Evolutionary conservation across 2,797 vertebrate species (phyloP).

Genomic region (Numenius phaeopus): DNA sequence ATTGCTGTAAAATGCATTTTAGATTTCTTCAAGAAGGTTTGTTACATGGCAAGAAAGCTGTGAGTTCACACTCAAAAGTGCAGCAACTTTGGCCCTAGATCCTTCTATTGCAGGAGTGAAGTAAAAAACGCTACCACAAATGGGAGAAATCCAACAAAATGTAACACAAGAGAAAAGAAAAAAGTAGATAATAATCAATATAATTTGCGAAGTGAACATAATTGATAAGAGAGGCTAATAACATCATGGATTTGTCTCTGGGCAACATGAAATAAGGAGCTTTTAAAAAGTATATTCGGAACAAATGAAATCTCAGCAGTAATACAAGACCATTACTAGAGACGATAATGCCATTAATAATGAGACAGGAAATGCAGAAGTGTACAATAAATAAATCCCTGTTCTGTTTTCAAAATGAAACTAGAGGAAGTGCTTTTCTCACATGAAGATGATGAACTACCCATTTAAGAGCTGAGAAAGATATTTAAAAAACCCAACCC

Average conservation of each 20-base stretch:
- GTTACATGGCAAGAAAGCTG: background rate
- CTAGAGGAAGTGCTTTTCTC: background rate
- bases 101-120: background rate
- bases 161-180: background rate
- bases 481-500: accelerated
- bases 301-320: conserved; percentile 31
- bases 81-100: background rate
- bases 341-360: conserved; percentile 16
- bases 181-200: background rate
- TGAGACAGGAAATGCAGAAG: conserved; percentile 10
- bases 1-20: background rate
- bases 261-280: background rate
- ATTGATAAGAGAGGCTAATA: conserved; percentile 20
- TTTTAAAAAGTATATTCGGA: conserved; percentile 1
- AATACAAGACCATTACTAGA: conserved; percentile 5
- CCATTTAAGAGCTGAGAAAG: background rate
- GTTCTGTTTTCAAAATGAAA: conserved; percentile 22
- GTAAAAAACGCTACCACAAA: background rate
- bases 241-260: background rate
- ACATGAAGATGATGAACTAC: background rate
- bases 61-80: background rate
- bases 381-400: conserved; percentile 13
- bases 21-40: background rate
- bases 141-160: background rate
- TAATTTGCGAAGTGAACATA: background rate